phyloP scores from a whole-genome alignment of 2,797 vertebrate species.

The Enteromius argenteus region DNA sequence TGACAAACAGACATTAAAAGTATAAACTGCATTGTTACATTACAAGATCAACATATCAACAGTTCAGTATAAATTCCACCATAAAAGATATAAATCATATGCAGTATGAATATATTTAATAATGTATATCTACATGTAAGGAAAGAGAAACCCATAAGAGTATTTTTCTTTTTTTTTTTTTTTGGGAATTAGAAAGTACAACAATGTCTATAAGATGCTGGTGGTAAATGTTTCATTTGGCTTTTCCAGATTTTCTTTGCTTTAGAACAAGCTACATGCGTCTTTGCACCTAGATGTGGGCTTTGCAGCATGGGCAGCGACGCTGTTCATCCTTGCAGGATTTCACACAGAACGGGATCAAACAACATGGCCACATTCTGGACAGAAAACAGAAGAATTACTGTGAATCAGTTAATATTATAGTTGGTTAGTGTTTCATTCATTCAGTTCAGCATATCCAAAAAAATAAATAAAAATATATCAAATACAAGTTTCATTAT shows the following conservation, averaged over 20 bases:
- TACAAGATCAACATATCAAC: background rate
- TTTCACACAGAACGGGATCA: conserved; percentile 47
- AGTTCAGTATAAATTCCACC: background rate
- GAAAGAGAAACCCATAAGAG: no score
- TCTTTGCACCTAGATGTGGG: conserved; percentile 18
- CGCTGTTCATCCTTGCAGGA: conserved; percentile 50
- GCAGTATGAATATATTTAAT: no score
- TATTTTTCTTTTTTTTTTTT: no score
- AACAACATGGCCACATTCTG: conserved; percentile 54
- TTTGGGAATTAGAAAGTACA: background rate
- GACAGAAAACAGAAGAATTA: background rate
- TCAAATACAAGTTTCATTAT: no score
- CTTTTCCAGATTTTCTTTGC: background rate
- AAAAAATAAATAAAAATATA: background rate
- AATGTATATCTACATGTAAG: no score
- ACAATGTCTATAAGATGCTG: background rate
- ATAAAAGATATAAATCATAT: no score
- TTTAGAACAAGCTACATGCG: conserved; percentile 28
- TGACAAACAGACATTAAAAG: no score
- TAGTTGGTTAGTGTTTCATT: background rate
- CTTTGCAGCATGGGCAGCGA: conserved; percentile 45
- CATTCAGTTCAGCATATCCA: background rate
- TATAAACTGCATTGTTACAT: no score
- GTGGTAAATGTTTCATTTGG: background rate
- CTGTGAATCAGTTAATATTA: background rate